phyloP scores from a whole-genome alignment of 2,888 invertebrate genomes.

The Lampropteryx suffumata region DNA sequence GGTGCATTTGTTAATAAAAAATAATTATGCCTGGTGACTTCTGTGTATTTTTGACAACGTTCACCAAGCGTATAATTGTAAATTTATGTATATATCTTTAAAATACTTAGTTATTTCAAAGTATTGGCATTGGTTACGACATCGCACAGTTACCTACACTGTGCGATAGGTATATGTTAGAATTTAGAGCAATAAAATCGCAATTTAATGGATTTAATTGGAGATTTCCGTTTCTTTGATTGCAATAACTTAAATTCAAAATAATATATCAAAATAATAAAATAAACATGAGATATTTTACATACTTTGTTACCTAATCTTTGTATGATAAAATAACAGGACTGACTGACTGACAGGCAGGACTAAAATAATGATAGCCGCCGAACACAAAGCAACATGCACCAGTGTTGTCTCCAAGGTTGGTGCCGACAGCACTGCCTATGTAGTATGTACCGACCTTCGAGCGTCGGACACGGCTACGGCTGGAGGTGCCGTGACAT shows the following conservation, averaged over 20 bases:
- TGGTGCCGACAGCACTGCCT: background rate
- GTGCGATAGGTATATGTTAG: background rate
- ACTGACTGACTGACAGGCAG: background rate
- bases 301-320: too few species aligned
- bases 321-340: too few species aligned
- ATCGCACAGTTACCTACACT: background rate
- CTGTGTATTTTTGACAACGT: too few species aligned
- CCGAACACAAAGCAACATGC: conserved; percentile 3
- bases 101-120: too few species aligned
- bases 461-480: conserved; percentile 1
- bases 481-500: background rate
- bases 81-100: too few species aligned
- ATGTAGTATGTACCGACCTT: conserved; percentile 3
- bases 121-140: too few species aligned
- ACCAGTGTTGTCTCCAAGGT: conserved; percentile 9
- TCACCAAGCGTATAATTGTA: too few species aligned
- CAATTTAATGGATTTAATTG: background rate
- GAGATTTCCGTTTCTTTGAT: conserved; percentile 1
- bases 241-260: background rate
- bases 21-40: too few species aligned
- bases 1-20: too few species aligned
- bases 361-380: background rate
- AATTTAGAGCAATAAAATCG: conserved; percentile 3
- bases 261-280: too few species aligned
- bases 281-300: too few species aligned